Percentiles rank a stretch among this genome's conserved stretches.
These are phyloP conservation scores for Aythya baeri DNA, from an alignment of 2,113 vertebrate species.

Conservation along the genomic window DNA sequence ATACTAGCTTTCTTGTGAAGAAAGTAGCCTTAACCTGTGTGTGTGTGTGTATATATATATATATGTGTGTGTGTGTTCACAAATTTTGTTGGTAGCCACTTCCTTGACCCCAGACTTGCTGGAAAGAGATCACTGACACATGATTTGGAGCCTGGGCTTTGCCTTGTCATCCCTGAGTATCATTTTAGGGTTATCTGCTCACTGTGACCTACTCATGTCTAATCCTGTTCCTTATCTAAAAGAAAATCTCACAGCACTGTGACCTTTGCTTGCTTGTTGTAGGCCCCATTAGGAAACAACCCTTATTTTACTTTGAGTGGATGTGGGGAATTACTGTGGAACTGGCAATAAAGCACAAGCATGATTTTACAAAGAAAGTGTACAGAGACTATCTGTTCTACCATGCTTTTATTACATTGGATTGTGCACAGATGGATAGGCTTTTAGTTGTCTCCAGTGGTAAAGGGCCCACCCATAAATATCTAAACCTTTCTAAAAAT, in stretches of 20 bases:
- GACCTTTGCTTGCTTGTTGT: conserved; percentile 4
- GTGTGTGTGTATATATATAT: too few relatives aligned
- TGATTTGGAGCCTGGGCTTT: neutral
- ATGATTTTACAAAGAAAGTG: neutral
- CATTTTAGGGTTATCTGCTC: neutral
- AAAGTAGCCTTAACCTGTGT: neutral
- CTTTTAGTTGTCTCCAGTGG: conserved; percentile 27
- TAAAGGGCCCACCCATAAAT: neutral
- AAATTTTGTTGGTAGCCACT: neutral
- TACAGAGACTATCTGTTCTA: neutral
- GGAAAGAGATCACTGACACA: neutral
- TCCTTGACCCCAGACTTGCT: neutral
- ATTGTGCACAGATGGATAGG: conserved; percentile 6
- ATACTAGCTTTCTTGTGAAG: neutral
- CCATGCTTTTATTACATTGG: conserved; percentile 40
- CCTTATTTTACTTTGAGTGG: neutral
- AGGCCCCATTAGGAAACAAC: neutral
- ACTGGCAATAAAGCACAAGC: neutral
- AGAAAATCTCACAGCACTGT: neutral
- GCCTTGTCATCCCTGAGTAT: neutral
- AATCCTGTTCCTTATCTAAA: neutral
- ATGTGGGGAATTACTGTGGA: neutral
- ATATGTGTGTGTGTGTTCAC: too few relatives aligned
- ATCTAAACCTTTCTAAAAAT: conserved; percentile 40
- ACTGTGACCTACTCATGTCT: neutral